phyloP scores from a whole-genome alignment of 2,888 invertebrate genomes.

The Calameuta pallipes region DNA sequence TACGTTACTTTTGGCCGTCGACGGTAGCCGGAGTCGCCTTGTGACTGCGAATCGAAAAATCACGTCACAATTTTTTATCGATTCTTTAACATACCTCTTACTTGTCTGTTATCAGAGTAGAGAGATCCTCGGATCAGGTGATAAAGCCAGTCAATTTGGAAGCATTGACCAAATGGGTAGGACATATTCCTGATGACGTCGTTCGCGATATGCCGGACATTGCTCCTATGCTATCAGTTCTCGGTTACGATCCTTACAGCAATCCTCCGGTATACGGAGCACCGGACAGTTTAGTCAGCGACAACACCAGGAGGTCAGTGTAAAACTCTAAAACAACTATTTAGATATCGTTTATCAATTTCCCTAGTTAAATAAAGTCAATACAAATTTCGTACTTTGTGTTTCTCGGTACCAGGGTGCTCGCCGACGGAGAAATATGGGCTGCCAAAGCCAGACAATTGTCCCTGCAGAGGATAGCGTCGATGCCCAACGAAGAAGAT shows the following conservation, averaged over 20 bases:
- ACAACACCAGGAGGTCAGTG: constrained; percentile 70
- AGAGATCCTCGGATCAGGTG: constrained; percentile 98
- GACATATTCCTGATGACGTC: constrained; percentile 90
- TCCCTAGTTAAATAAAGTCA: background rate
- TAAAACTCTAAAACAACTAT: background rate
- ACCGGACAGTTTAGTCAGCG: constrained; percentile 81
- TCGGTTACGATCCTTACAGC: constrained; percentile 95
- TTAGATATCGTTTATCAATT: background rate
- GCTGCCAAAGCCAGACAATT: constrained; percentile 56
- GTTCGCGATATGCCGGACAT: constrained; percentile 91
- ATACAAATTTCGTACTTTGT: background rate
- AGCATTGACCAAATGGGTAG: constrained; percentile 93
- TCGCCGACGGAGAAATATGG: constrained; percentile 59
- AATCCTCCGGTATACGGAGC: constrained; percentile 96
- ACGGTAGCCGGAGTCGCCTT: no score
- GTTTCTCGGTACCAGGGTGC: constrained; percentile 45
- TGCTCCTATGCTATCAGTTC: constrained; percentile 92
- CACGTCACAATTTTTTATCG: background rate
- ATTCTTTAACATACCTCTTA: constrained; percentile 21
- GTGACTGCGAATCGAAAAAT: no score
- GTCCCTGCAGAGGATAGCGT: constrained; percentile 41
- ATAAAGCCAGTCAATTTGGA: constrained; percentile 98
- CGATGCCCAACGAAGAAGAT: constrained; percentile 50
- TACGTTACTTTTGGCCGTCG: no score
- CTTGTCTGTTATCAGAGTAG: constrained; percentile 77